Evolutionary conservation across 2,113 vertebrate genomes (phyloP), one percentile per base, ranked within the genome.

Genomic region (Cephalopholis sonnerati): DNA sequence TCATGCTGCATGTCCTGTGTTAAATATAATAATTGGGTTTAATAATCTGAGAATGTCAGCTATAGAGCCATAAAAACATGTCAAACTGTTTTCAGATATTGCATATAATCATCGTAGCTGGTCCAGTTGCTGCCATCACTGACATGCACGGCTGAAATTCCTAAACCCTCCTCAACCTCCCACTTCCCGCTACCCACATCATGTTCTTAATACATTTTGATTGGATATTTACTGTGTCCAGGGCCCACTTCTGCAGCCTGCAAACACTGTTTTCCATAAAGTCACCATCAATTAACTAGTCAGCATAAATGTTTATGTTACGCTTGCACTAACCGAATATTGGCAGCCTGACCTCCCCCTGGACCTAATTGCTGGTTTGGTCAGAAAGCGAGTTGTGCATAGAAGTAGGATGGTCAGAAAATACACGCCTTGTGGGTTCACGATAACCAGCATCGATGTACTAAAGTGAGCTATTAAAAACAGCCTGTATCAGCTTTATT

Each of bases 271-370:
- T 64, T 86, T 82, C 72, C 80, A 65, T 84, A 46, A 69, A 82
- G 88, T 89, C 89, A 79, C 65, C 72, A 81, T 80, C 77, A 79
- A 84, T 87, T 83, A 74, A 72, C 73, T 17, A 67, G 39, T 84
- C 53, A 41, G 44, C 32, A 22, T 58, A 89, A 77, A 82, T 87
- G 79, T 87, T 89, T 84, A 80, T 65, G 57, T 78, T 87, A 64
- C 46, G 72, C 80, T 79, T 88, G 76, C 54, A 53, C 29, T 73
- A 76, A 79, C 70, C 74, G 44, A 82, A 73, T 76, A 85, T 76
- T 81, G 81, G 86, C 81, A 87, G 81, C 17, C 63, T 32, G 39
- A 27, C 48, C 76, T 82, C 62, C 27, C 74, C 61, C 77, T 81
- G 70, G 72, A 79, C 65, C 57, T 72, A 73, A 85, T 87, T 88